Percentiles rank a stretch among this genome's conserved stretches.
These are phyloP conservation scores for Apodemus sylvaticus DNA, from an alignment of 2,113 vertebrate genomes.

Conservation along the genomic window DNA sequence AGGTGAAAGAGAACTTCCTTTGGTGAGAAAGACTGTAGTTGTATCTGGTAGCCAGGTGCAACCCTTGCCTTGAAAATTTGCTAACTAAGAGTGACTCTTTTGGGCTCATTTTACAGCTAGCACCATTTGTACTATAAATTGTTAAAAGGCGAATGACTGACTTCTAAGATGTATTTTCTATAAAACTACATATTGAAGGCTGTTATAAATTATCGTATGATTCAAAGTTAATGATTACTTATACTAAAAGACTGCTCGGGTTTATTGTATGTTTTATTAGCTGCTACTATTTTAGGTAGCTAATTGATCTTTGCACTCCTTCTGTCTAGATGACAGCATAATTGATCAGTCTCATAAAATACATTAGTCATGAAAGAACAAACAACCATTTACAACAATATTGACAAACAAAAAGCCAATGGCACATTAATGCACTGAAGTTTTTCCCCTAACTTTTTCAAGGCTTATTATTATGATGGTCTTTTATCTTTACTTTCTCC, in stretches of 20 bases:
- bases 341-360: background rate
- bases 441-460: background rate
- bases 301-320: constrained; percentile 17
- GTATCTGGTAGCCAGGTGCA: background rate
- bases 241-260: background rate
- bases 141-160: background rate
- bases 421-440: background rate
- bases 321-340: background rate
- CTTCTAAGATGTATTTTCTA: constrained; percentile 24
- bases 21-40: background rate
- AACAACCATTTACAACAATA: background rate
- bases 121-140: background rate
- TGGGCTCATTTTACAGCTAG: background rate
- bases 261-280: constrained; percentile 29
- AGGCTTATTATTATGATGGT: background rate
- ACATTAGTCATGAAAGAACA: background rate
- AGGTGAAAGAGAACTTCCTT: background rate
- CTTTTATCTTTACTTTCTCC: background rate
- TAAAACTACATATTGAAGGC: constrained; percentile 3
- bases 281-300: background rate
- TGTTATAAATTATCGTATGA: background rate
- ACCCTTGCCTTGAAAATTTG: background rate
- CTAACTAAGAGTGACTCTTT: background rate
- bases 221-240: constrained; percentile 7
- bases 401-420: background rate